These are phyloP conservation scores for Acrocephalus arundinaceus DNA, from an alignment of 2,113 vertebrate species.

Conservation along the genomic window DNA sequence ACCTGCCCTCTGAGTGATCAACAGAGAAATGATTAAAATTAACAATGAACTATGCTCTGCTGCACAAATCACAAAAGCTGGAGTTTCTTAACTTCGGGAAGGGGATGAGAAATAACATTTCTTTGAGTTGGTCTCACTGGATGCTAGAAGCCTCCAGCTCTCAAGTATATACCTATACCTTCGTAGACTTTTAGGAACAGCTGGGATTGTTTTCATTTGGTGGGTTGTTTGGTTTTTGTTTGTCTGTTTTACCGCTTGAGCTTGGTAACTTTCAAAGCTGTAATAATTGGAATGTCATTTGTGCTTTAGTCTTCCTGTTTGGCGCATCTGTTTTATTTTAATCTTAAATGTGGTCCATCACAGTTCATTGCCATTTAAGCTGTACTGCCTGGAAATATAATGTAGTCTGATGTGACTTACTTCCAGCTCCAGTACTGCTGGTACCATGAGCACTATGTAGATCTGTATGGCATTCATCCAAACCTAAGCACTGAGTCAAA, in stretches of 20 bases:
- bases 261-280: neutral
- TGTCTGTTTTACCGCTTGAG: rapidly evolving
- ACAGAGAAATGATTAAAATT: neutral
- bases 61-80: neutral
- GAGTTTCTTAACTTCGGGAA: neutral
- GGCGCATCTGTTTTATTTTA: neutral
- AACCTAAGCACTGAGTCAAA: neutral
- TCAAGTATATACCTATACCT: neutral
- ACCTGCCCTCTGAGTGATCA: neutral
- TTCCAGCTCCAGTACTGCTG: neutral
- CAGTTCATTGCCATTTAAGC: neutral
- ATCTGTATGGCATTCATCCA: neutral
- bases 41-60: neutral
- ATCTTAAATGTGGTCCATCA: neutral
- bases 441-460: neutral
- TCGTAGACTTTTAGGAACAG: neutral
- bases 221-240: neutral
- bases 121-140: neutral
- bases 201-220: neutral
- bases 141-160: neutral
- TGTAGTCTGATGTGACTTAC: neutral
- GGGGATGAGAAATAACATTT: neutral
- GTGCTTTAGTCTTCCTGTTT: neutral
- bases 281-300: neutral
- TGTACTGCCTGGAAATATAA: neutral